phyloP scores from a whole-genome alignment of 2,113 vertebrate species.

The Anarhynchus alexandrinus region DNA sequence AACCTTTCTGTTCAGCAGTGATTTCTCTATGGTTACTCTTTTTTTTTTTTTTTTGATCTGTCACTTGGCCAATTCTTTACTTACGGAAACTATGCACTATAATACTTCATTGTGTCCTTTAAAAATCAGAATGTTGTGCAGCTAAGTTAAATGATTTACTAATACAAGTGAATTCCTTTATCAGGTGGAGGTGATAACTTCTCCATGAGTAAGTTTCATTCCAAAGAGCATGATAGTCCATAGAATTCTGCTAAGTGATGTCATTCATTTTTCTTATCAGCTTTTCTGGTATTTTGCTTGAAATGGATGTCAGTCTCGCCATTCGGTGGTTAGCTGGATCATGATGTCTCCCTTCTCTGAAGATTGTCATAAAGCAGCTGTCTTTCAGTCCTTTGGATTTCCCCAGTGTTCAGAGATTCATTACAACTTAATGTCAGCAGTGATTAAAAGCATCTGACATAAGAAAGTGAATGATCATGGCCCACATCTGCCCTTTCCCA shows the following conservation, averaged over 20 bases:
- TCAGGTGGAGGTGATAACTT: not conserved
- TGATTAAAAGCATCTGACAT: not conserved
- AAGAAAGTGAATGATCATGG: not conserved
- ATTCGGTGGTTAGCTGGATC: not conserved
- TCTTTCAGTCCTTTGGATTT: not conserved
- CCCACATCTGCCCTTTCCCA: not conserved
- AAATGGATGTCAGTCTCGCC: not conserved
- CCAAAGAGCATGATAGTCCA: not conserved
- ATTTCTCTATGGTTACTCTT: not conserved
- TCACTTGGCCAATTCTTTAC: not conserved
- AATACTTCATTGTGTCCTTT: not conserved
- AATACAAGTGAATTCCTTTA: not conserved
- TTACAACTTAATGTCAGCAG: not conserved
- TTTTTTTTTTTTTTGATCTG: not conserved
- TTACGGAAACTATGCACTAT: not conserved
- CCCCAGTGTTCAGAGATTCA: not conserved
- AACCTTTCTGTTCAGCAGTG: not conserved
- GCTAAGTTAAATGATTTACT: not conserved
- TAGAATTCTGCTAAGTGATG: not conserved
- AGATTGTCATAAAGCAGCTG: not conserved
- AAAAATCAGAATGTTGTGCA: not conserved
- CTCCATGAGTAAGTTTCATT: not conserved
- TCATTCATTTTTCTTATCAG: not conserved
- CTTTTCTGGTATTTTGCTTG: not conserved
- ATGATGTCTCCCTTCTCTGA: not conserved